These are phyloP conservation scores for Amblyteles armatorius DNA, from an alignment of 2,888 invertebrate species.

Conservation along the genomic window DNA sequence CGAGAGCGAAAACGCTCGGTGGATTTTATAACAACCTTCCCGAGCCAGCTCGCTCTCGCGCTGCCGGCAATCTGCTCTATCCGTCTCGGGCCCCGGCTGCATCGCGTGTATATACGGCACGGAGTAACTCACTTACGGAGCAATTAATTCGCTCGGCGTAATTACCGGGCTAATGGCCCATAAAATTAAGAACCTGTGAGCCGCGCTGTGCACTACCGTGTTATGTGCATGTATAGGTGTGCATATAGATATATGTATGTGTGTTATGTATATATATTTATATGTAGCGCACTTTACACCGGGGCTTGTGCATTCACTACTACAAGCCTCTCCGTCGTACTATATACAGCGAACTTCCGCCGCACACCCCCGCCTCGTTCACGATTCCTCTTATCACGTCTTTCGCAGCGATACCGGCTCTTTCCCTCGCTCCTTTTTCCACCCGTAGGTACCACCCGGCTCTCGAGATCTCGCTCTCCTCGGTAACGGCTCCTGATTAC, in stretches of 20 bases:
- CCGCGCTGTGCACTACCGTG: slow-evolving; percentile 51
- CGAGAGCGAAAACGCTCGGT: slow-evolving; percentile 35
- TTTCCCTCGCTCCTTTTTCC: slow-evolving; percentile 33
- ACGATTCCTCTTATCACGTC: slow-evolving; percentile 7
- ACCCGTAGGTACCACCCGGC: not conserved
- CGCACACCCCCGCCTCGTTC: not conserved
- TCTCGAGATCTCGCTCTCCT: slow-evolving; percentile 10
- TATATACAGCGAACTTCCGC: not conserved
- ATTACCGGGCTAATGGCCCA: slow-evolving; percentile 80
- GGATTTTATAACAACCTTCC: slow-evolving; percentile 58
- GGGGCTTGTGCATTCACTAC: slow-evolving; percentile 25
- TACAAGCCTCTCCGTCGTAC: not conserved
- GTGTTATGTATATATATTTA: not conserved
- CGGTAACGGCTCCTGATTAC: slow-evolving; percentile 66
- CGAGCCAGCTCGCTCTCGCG: slow-evolving; percentile 26
- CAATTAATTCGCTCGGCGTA: slow-evolving; percentile 80
- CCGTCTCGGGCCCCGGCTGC: slow-evolving; percentile 37
- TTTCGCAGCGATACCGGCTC: not conserved
- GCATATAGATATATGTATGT: not conserved
- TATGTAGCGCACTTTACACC: not conserved
- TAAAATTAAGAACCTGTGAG: slow-evolving; percentile 80
- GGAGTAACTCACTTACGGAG: slow-evolving; percentile 80
- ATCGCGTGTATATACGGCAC: slow-evolving; percentile 5
- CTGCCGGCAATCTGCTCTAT: slow-evolving; percentile 55
- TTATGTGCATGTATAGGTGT: slow-evolving; percentile 8